Percentiles rank a stretch among this genome's conserved stretches.
phyloP scores from a whole-genome alignment of 2,797 vertebrate species.

The Malacoraja senta region DNA sequence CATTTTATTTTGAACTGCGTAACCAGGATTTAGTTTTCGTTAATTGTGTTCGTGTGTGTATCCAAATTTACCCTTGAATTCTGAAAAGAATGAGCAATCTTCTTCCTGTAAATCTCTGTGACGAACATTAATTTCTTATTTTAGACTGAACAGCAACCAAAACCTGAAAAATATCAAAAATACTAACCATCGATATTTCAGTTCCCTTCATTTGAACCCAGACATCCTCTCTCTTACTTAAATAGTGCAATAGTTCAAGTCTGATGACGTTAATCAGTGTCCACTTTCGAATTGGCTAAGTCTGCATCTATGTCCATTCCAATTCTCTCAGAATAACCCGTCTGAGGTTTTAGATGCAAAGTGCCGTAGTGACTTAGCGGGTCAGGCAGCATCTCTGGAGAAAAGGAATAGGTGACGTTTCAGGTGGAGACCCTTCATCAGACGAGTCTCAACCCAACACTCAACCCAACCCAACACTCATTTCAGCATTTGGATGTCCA shows the following conservation, averaged over 20 bases:
- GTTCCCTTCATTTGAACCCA: slow-evolving; percentile 52
- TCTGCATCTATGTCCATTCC: not conserved
- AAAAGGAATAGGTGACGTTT: no score
- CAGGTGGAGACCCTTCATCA: no score
- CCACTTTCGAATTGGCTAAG: not conserved
- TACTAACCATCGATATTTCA: slow-evolving; percentile 53
- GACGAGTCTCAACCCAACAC: no score
- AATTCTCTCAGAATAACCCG: not conserved
- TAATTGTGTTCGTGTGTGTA: not conserved
- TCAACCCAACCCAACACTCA: no score
- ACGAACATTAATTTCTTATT: slow-evolving; percentile 52
- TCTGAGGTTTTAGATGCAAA: not conserved
- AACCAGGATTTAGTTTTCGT: not conserved
- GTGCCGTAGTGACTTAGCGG: no score
- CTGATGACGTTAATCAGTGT: not conserved
- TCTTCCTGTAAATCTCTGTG: slow-evolving; percentile 39
- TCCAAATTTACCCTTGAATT: not conserved
- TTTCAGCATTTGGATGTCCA: no score
- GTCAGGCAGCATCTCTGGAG: no score
- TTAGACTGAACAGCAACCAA: slow-evolving; percentile 47
- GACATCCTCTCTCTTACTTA: slow-evolving; percentile 51
- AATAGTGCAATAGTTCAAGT: slow-evolving; percentile 51
- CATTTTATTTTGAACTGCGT: not conserved
- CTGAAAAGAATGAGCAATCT: not conserved
- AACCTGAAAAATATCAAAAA: slow-evolving; percentile 46